Percentiles rank a stretch among this genome's conserved stretches.
Evolutionary conservation across 2,797 vertebrate species (phyloP).

Genomic region (Cossypha caffra): DNA sequence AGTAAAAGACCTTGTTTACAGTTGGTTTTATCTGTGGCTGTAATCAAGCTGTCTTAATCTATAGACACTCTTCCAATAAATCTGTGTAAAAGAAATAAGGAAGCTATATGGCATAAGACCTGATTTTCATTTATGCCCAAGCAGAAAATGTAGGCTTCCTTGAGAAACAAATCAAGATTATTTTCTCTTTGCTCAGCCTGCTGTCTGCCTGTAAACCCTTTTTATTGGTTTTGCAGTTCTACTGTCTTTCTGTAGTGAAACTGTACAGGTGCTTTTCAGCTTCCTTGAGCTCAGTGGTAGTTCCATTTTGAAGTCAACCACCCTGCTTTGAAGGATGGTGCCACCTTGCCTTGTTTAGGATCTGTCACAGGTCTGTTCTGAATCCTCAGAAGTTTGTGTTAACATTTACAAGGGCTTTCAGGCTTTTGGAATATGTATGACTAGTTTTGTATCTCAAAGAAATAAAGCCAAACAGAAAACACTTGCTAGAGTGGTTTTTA

Average conservation of each 20-base stretch:
- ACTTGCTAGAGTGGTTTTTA: background rate
- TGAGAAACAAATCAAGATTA: background rate
- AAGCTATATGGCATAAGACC: background rate
- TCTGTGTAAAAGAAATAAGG: background rate
- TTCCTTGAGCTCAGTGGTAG: background rate
- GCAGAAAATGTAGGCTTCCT: background rate
- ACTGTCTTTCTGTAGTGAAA: background rate
- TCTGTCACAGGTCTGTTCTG: background rate
- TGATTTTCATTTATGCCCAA: background rate
- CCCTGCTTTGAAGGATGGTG: background rate
- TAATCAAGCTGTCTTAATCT: conserved; percentile 20
- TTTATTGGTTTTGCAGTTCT: background rate
- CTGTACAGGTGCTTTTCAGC: background rate
- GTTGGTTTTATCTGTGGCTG: background rate
- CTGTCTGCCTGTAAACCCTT: background rate
- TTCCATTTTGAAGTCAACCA: background rate
- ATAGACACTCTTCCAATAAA: background rate
- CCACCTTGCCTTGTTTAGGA: background rate
- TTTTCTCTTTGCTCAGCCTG: background rate
- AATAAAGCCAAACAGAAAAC: background rate
- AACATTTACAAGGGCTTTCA: background rate
- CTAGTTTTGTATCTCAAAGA: background rate
- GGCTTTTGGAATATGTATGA: background rate
- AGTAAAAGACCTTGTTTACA: conserved; percentile 7
- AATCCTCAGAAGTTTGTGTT: background rate